Conservation (phyloP, 1,140 invertebrate genomes). For the Lanistes nyassanus region DNA sequence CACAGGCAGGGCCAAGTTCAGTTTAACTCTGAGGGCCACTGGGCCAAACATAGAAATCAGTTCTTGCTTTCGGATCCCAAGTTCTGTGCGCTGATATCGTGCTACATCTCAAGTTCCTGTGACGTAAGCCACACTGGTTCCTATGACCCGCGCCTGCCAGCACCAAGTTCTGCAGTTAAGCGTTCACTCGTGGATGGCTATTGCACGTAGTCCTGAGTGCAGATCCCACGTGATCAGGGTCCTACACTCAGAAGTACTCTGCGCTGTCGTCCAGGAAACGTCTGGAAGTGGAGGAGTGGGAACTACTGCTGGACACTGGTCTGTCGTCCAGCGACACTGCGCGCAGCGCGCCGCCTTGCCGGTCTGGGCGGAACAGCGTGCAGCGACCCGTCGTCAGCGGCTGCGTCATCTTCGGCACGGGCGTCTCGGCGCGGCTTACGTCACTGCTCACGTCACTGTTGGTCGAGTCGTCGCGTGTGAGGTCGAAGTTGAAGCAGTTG, state of each 20-base stretch:
- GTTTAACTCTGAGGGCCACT: too few species aligned
- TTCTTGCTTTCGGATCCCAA: too few species aligned
- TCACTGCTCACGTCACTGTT: conserved; percentile 34
- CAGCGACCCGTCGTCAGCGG: conserved; percentile 57
- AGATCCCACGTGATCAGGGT: too few species aligned
- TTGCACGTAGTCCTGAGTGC: too few species aligned
- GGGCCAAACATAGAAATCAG: too few species aligned
- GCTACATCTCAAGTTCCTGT: too few species aligned
- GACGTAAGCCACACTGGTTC: too few species aligned
- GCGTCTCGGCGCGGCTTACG: conserved; percentile 38
- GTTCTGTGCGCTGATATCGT: too few species aligned
- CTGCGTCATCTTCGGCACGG: conserved; percentile 48
- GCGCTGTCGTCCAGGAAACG: conserved; percentile 26
- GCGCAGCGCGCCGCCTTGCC: conserved; percentile 19
- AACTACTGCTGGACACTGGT: conserved; percentile 22
- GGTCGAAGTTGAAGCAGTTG: conserved; percentile 32
- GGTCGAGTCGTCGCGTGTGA: conserved; percentile 30
- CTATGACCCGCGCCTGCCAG: too few species aligned
- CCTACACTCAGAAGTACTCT: conserved; percentile 25
- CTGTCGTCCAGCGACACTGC: conserved; percentile 24
- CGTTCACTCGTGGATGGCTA: too few species aligned
- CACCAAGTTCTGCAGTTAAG: too few species aligned
- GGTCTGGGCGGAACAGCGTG: conserved; percentile 39
- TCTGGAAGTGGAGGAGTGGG: conserved; percentile 6
- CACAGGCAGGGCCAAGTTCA: too few species aligned